phyloP scores from a whole-genome alignment of 2,888 invertebrate species.

The Frankliniella fusca region DNA sequence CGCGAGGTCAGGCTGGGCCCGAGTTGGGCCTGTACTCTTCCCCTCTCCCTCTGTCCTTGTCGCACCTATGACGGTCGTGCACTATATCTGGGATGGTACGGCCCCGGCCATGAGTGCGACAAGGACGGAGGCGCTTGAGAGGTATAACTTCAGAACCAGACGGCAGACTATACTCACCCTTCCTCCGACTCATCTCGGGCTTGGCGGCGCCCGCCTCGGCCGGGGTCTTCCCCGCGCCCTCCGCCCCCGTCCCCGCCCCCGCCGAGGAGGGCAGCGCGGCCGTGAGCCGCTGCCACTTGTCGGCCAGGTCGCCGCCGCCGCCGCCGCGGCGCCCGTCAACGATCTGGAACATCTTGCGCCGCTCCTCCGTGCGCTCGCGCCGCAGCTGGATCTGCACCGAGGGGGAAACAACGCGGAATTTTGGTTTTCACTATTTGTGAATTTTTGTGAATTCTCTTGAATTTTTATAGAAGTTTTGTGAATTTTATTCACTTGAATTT shows the following conservation, averaged over 20 bases:
- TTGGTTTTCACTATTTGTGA: too few relatives aligned
- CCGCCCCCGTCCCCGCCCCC: neutral
- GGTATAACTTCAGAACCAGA: too few relatives aligned
- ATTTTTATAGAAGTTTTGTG: too few relatives aligned
- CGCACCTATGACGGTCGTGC: too few relatives aligned
- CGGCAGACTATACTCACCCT: slow-evolving; percentile 40
- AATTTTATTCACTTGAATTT: too few relatives aligned
- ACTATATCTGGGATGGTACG: too few relatives aligned
- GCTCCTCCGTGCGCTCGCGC: slow-evolving; percentile 86
- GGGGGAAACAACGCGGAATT: neutral
- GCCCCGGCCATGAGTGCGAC: too few relatives aligned
- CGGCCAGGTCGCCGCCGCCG: slow-evolving; percentile 50
- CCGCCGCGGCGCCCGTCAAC: slow-evolving; percentile 59
- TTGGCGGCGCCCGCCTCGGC: slow-evolving; percentile 32
- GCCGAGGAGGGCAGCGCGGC: neutral
- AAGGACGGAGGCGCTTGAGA: neutral
- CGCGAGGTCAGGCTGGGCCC: neutral
- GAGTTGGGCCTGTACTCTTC: neutral
- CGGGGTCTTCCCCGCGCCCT: slow-evolving; percentile 31
- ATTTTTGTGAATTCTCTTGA: too few relatives aligned
- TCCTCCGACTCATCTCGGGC: neutral
- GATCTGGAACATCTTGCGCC: slow-evolving; percentile 86
- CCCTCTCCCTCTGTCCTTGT: too few relatives aligned
- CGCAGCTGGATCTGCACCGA: slow-evolving; percentile 65
- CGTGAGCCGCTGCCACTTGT: slow-evolving; percentile 39